Conservation (phyloP, 2,113 vertebrate species). For the Lates calcarifer region DNA sequence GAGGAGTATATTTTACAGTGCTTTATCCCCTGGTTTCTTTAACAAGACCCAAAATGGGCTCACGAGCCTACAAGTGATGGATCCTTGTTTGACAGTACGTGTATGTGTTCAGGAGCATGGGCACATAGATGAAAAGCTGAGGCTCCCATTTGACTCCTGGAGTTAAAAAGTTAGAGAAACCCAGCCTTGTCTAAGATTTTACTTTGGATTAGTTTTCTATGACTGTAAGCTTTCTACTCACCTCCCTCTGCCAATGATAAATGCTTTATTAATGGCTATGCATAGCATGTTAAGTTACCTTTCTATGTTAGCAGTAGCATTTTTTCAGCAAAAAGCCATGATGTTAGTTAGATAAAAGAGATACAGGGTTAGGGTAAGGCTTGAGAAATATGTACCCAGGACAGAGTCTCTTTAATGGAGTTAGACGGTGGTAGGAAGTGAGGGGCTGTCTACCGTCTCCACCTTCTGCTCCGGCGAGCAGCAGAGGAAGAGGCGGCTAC, state of each 20-base stretch:
- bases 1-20: constrained; percentile 13
- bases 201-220: constrained; percentile 22
- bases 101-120: constrained; percentile 12
- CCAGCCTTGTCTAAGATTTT: constrained; percentile 16
- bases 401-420: constrained; percentile 63
- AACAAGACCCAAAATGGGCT: background rate
- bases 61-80: constrained; percentile 22
- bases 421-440: constrained; percentile 80
- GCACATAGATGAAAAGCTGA: constrained; percentile 3
- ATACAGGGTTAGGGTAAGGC: constrained; percentile 36
- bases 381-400: constrained; percentile 49
- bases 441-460: constrained; percentile 68
- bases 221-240: constrained; percentile 1
- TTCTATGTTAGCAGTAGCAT: constrained; percentile 22
- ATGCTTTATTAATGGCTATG: constrained; percentile 25
- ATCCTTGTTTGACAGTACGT: constrained; percentile 21
- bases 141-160: background rate
- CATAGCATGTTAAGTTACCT: constrained; percentile 42
- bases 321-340: constrained; percentile 58
- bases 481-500: constrained; percentile 90
- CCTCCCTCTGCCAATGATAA: constrained; percentile 42
- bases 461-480: constrained; percentile 84
- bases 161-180: constrained; percentile 16
- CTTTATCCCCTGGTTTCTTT: constrained; percentile 26
- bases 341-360: constrained; percentile 60